Evolutionary conservation across 37 sponge, comb jelly and placozoan genomes (phyloP).

Genomic region (Beroe ovata): DNA sequence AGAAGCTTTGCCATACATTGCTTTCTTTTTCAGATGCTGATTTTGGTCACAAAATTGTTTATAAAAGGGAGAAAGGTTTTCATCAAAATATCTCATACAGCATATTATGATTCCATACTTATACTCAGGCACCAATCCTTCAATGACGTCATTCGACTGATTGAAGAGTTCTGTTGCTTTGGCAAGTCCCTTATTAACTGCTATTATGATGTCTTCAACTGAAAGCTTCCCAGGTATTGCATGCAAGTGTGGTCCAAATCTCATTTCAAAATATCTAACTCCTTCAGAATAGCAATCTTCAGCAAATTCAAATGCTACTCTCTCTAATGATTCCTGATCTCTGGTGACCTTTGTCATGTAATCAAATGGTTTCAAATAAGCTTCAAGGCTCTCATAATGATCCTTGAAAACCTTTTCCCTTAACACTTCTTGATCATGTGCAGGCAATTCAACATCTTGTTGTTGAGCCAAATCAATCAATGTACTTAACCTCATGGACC

Average conservation of each 20-base stretch:
- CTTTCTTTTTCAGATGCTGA: neutral
- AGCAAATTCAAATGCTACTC: constrained; percentile 51
- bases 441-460: neutral
- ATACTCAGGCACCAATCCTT: constrained; percentile 26
- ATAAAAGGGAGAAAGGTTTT: constrained; percentile 2
- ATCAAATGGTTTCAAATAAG: constrained; percentile 12
- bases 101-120: constrained; percentile 52
- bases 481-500: constrained; percentile 8
- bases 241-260: constrained; percentile 44
- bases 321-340: constrained; percentile 2
- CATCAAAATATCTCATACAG: constrained; percentile 52
- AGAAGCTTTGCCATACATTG: constrained; percentile 25
- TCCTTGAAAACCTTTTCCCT: constrained; percentile 12
- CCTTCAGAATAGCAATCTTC: constrained; percentile 60
- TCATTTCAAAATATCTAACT: constrained; percentile 43
- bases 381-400: neutral
- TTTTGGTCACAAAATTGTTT: constrained; percentile 20
- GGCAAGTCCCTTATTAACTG: constrained; percentile 8
- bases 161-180: constrained; percentile 27
- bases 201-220: constrained; percentile 18
- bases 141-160: neutral
- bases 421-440: constrained; percentile 2
- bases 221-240: constrained; percentile 29
- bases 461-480: constrained; percentile 15
- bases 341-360: neutral